A percentile compares a stretch with the other conserved stretches of the same genome.
Evolutionary conservation across 2,797 vertebrate genomes (phyloP).

Genomic region (Anableps anableps): DNA sequence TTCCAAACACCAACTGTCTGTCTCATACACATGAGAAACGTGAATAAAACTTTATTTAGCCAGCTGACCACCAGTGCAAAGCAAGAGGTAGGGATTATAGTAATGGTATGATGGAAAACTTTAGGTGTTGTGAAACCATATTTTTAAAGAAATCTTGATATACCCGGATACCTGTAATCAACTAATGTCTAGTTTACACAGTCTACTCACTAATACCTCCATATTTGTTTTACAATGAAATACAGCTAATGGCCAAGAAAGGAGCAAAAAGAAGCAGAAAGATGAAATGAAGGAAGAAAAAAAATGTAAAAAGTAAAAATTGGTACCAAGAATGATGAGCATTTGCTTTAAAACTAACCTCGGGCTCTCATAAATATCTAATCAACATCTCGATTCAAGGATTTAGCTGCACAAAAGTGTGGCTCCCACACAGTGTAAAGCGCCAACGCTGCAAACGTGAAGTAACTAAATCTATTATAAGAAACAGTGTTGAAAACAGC

Average conservation of each 20-base stretch:
- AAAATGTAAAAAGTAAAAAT: constrained; percentile 38
- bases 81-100: not conserved
- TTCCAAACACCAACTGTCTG: not conserved
- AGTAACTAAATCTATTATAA: constrained; percentile 52
- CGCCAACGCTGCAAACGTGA: constrained; percentile 42
- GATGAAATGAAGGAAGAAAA: constrained; percentile 21
- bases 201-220: not conserved
- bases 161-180: not conserved
- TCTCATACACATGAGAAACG: not conserved
- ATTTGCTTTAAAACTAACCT: constrained; percentile 25
- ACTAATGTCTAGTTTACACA: not conserved
- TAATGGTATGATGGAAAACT: not conserved
- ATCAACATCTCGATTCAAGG: constrained; percentile 28
- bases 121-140: not conserved
- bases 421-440: constrained; percentile 23
- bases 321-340: too few species aligned
- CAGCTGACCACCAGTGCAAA: not conserved
- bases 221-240: not conserved
- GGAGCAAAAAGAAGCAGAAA: not conserved
- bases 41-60: not conserved
- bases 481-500: constrained; percentile 31
- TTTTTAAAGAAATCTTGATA: not conserved
- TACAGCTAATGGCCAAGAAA: not conserved
- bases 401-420: constrained; percentile 2
- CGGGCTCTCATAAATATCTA: constrained; percentile 62